Base-by-base conservation (phyloP, 2,797 vertebrate genomes). In the Aeoliscus strigatus region DNA sequence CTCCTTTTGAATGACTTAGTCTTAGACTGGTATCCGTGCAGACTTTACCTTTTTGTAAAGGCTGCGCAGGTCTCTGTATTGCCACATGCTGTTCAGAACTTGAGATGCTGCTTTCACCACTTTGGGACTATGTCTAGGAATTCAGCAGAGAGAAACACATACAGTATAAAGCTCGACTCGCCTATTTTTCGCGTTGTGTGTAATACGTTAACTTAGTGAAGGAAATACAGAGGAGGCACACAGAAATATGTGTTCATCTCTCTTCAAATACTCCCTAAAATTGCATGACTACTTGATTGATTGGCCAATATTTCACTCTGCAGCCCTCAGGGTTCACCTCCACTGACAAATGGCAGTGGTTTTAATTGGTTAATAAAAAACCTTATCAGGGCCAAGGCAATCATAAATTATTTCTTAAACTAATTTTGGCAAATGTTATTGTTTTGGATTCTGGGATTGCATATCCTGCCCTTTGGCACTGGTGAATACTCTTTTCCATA, bases 1-100 rank as follows among this genome's bases (percentile, higher is more conserved):
- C 10, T 48, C 14, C 14, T 27, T 4, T 5, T 1, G 32, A 44
- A 38, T 27, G 9, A 10, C 9, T 50, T 14, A 8, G 13, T n/a
- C 21, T 14, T 2, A 32, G 10, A 24, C 23, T 17, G 39, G 47
- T 33, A 44, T 8, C 23, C 30, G 4, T 9, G 26, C 28, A 17
- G 38, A 14, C 30, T 14, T 34, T 91, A 98, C 96, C 96, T 99
- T 99, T 65, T 98, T 99, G 90, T 98, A 99, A 72, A 99, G 93
- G 87, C 93, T 96, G 80, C 96, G 93, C 65, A 99, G 91, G 80
- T 99, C 96, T 81, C 96, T 90, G 86, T 99, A 99, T 76, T 98
- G 96, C 96, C 96, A 99, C 96, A 99, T 98, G 81, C 94, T 98
- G 88, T 91, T 98, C 42, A 99, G 90, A 75, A 99, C 96, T 87